phyloP scores from a whole-genome alignment of 2,888 invertebrate species.

The Hofmannophila pseudospretella region DNA sequence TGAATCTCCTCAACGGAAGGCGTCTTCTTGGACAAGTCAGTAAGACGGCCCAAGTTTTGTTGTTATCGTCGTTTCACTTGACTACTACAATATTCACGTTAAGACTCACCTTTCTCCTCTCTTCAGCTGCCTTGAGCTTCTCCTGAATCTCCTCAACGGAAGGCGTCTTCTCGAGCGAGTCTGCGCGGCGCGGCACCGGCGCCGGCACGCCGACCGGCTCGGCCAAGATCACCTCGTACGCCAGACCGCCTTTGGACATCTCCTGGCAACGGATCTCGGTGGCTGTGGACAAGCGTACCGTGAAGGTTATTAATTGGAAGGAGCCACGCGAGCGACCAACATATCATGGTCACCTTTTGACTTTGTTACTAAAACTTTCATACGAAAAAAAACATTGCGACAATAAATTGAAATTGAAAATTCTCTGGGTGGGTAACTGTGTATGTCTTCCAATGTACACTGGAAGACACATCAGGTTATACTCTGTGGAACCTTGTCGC shows the following conservation, averaged over 20 bases:
- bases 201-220: slow-evolving; percentile 86
- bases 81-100: no score
- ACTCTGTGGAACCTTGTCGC: no score
- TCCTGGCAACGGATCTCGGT: slow-evolving; percentile 96
- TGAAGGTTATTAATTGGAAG: no score
- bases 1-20: slow-evolving; percentile 93
- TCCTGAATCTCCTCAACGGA: slow-evolving; percentile 94
- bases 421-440: no score
- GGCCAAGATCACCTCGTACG: slow-evolving; percentile 94
- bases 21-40: slow-evolving; percentile 83
- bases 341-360: no score
- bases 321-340: no score
- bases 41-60: slow-evolving; percentile 60
- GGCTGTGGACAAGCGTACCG: slow-evolving; percentile 71
- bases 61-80: no score
- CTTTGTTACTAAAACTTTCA: no score
- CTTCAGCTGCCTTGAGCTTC: slow-evolving; percentile 95
- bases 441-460: no score
- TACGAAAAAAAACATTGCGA: no score
- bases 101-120: slow-evolving; percentile 89
- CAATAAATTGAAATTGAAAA: no score
- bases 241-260: slow-evolving; percentile 93
- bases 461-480: no score
- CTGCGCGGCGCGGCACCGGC: slow-evolving; percentile 81
- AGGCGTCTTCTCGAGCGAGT: slow-evolving; percentile 83